Base-by-base conservation (phyloP, 2,797 vertebrate species). In the Balearica regulorum region DNA sequence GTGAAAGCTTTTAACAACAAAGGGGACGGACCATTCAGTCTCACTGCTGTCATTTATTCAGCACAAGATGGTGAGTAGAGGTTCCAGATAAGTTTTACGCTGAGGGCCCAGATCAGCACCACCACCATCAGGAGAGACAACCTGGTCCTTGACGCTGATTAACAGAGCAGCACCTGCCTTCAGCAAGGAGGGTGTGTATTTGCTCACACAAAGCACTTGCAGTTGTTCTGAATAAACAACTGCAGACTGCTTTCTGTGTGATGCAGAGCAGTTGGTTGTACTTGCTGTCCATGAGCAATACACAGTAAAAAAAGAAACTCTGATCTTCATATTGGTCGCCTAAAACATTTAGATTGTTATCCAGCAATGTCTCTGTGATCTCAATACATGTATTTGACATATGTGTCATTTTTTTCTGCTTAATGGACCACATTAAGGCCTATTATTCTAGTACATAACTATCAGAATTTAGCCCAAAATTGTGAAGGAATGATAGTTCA, bases 11-110 rank as follows among this genome's bases (percentile, higher is more conserved):
- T 99, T 97, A 99, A 99, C 97, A 98, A 94, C 89, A 96, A 98
- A 97, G 99, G 99, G 48, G 99, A 99, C 55, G 99, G 99, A 28
- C 99, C 99, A 5, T 99, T 98, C 97, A 99, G 99, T 96, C 97
- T 98, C 11, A 98, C 98, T 16, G 98, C 99, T 15, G 86, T 97
- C 64, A 98, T 99, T 94, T 98, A 98, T 75, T 99, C 99, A 11
- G 98, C 99, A 14, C 98, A 99, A 91, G 99, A 99, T 3, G 98
- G 99, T 99, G 93, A 98, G 99, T 97, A 55, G 76, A 87, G 73
- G 29, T 83, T 65, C 83, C 58, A 57, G n/a, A 6, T 48, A 21
- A 80, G 17, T 72, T 90, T 68, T 68, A 44, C 44, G 18, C 31
- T 66, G 35, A 58, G 18, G 14, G 26, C 64, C 24, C 31, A 37